These are phyloP conservation scores for Lepeophtheirus salmonis DNA, from an alignment of 1,140 invertebrate genomes.

Conservation along the genomic window DNA sequence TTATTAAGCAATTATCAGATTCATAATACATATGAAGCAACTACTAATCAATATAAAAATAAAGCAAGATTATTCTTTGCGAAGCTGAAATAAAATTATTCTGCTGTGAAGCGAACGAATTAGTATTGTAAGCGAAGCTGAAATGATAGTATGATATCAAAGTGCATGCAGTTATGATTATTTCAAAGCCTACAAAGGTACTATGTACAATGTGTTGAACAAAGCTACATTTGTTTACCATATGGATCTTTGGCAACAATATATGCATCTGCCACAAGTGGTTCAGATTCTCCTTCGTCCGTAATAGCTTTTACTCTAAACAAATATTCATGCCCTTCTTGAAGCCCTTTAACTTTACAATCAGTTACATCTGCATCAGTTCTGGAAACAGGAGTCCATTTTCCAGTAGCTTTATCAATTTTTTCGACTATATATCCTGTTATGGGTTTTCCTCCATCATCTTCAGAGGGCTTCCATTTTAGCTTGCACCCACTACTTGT, in stretches of 20 bases:
- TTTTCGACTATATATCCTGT: conserved; percentile 93
- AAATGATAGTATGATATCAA: too few relatives aligned
- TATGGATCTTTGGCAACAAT: conserved; percentile 85
- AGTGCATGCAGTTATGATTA: too few relatives aligned
- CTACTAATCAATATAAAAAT: too few relatives aligned
- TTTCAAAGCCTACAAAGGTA: too few relatives aligned
- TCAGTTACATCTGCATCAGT: conserved; percentile 47
- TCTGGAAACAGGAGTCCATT: conserved; percentile 73
- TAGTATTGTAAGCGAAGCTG: too few relatives aligned
- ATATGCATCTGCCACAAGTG: conserved; percentile 62
- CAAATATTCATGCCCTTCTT: conserved; percentile 83
- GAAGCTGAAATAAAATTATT: too few relatives aligned
- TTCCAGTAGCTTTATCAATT: conserved; percentile 69
- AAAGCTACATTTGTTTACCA: conserved; percentile 34
- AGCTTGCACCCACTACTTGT: conserved; percentile 79
- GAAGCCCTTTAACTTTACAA: conserved; percentile 72
- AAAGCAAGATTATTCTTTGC: too few relatives aligned
- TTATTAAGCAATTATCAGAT: too few relatives aligned
- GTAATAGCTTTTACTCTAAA: conserved; percentile 96
- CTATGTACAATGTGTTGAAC: background rate
- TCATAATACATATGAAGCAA: too few relatives aligned
- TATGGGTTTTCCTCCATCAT: conserved; percentile 93
- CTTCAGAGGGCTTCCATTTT: conserved; percentile 90
- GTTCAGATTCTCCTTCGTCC: conserved; percentile 90
- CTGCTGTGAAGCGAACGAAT: too few relatives aligned